Percentiles rank a stretch among this genome's conserved stretches.
phyloP scores from a whole-genome alignment of 2,797 vertebrate genomes.

The Ciconia nigra region DNA sequence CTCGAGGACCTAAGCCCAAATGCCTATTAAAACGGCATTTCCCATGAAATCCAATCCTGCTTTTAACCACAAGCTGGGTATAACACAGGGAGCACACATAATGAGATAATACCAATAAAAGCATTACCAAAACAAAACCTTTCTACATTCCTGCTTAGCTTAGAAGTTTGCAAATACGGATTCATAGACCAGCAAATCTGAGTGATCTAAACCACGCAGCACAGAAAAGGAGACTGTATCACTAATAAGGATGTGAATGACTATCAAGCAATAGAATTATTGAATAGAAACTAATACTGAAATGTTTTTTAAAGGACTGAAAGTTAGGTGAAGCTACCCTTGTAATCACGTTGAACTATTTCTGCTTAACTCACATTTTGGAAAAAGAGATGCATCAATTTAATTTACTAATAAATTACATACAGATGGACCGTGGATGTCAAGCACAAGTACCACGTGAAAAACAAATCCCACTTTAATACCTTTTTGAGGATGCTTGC shows the following conservation, averaged over 20 bases:
- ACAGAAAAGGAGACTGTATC: neutral
- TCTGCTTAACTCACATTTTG: neutral
- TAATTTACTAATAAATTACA: neutral
- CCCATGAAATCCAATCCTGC: neutral
- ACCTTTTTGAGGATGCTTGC: constrained; percentile 66
- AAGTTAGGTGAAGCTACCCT: neutral
- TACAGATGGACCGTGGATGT: neutral
- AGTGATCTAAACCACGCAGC: neutral
- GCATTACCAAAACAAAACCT: neutral
- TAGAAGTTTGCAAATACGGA: neutral
- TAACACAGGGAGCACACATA: neutral
- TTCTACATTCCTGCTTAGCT: neutral
- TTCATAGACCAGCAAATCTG: neutral
- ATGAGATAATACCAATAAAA: neutral
- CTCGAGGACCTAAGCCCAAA: neutral
- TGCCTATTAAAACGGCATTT: neutral
- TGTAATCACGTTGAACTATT: neutral
- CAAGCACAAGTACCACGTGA: neutral
- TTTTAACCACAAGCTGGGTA: neutral
- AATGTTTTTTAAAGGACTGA: neutral
- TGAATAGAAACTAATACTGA: neutral
- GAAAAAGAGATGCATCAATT: neutral
- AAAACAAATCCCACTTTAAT: constrained; percentile 30
- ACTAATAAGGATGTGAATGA: neutral
- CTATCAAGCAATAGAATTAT: neutral